phyloP scores from a whole-genome alignment of 2,888 invertebrate species.

The Leptinotarsa rubiginosa region DNA sequence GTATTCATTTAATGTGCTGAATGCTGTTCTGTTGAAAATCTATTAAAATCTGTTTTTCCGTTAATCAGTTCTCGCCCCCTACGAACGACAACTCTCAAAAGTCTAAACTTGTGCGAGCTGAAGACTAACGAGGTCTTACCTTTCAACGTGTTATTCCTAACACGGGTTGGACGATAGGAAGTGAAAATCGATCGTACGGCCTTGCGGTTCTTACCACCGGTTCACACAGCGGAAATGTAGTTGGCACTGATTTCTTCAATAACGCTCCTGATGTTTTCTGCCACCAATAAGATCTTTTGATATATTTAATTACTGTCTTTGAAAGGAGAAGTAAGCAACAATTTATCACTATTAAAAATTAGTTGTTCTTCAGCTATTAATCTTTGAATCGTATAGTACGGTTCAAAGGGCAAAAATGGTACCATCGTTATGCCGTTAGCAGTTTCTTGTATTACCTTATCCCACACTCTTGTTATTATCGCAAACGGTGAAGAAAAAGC shows the following conservation, averaged over 20 bases:
- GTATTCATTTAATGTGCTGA: background rate
- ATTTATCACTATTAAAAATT: conserved; percentile 11
- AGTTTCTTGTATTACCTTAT: conserved; percentile 32
- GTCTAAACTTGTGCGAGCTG: no score
- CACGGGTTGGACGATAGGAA: no score
- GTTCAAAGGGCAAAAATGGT: conserved; percentile 16
- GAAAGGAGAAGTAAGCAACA: conserved; percentile 46
- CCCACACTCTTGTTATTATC: conserved; percentile 19
- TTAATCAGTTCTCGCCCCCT: no score
- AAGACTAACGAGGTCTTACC: no score
- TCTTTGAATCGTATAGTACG: background rate
- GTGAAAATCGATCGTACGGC: no score
- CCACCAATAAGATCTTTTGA: conserved; percentile 51
- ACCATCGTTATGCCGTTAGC: conserved; percentile 27
- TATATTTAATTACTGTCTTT: conserved; percentile 48
- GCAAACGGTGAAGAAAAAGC: conserved; percentile 44
- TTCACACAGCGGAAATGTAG: background rate
- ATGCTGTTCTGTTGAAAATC: background rate
- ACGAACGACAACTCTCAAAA: no score
- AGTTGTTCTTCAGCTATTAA: background rate
- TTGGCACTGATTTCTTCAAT: background rate
- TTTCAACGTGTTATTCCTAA: no score
- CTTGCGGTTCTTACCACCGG: no score
- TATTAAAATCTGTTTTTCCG: no score
- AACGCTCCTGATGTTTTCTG: conserved; percentile 47